Evolutionary conservation across 2,888 invertebrate genomes (phyloP).

Genomic region (Tiliacea citrago): DNA sequence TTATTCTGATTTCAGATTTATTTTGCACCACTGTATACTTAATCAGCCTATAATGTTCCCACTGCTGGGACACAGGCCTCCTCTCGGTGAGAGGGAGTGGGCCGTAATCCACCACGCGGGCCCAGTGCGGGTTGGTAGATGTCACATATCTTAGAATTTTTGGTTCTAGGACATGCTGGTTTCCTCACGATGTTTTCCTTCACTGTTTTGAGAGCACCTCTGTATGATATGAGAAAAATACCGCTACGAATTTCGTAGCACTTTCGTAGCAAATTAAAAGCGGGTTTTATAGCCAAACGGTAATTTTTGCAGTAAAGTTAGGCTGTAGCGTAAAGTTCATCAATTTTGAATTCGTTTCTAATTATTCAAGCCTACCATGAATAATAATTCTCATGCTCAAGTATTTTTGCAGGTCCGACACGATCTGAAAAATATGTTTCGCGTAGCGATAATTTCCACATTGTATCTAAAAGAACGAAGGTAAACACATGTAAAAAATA

Average conservation of each 20-base stretch:
- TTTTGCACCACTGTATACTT: not conserved
- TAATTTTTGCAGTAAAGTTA: constrained; percentile 48
- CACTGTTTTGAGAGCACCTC: no score
- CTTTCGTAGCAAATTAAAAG: constrained; percentile 56
- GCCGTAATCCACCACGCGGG: no score
- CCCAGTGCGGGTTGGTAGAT: no score
- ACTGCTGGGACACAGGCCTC: no score
- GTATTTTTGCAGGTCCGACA: not conserved
- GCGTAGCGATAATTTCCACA: not conserved
- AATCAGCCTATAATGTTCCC: no score
- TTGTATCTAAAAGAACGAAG: not conserved
- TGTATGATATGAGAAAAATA: constrained; percentile 20
- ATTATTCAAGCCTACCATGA: constrained; percentile 32
- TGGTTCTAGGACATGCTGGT: no score
- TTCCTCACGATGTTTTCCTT: no score
- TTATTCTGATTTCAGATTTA: not conserved
- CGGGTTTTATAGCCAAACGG: constrained; percentile 46
- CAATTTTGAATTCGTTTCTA: constrained; percentile 36
- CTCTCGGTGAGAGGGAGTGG: no score
- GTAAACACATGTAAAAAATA: not conserved
- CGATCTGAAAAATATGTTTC: no score
- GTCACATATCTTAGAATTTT: no score
- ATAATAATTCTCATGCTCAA: constrained; percentile 21
- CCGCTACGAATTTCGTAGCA: constrained; percentile 54
- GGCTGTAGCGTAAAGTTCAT: constrained; percentile 24